Conservation (phyloP, 2,888 invertebrate genomes). For the Drosophila yooni region DNA sequence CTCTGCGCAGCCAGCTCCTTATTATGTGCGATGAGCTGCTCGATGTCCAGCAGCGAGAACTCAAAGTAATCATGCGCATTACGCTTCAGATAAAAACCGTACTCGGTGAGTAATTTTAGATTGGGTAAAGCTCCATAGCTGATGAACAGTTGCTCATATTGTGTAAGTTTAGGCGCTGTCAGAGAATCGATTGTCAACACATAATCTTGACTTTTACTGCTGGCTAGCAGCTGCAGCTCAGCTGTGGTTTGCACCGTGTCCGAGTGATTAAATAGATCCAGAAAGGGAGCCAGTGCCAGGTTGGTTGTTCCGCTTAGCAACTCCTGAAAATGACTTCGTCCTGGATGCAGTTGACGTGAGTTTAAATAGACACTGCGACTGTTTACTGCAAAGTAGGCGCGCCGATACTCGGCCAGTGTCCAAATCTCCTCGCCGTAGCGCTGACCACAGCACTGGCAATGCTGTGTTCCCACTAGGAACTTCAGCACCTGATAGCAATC, state of each 20-base stretch:
- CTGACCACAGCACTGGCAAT: constrained; percentile 85
- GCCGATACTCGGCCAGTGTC: constrained; percentile 87
- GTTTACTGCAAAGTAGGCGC: constrained; percentile 94
- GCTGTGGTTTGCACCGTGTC: constrained; percentile 87
- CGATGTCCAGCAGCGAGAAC: constrained; percentile 87
- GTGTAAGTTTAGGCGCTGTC: constrained; percentile 84
- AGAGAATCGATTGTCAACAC: constrained; percentile 64
- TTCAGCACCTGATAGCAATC: constrained; percentile 65
- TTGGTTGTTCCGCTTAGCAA: constrained; percentile 87
- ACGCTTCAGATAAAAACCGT: constrained; percentile 91
- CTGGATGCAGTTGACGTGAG: constrained; percentile 85
- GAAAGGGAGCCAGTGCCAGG: constrained; percentile 93
- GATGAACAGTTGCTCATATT: constrained; percentile 92
- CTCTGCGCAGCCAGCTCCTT: constrained; percentile 72
- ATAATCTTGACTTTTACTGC: constrained; percentile 49
- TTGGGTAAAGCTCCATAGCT: constrained; percentile 94
- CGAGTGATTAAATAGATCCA: constrained; percentile 96
- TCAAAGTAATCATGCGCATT: constrained; percentile 90
- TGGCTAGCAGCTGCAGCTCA: constrained; percentile 61
- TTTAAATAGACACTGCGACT: constrained; percentile 93
- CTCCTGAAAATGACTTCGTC: constrained; percentile 78
- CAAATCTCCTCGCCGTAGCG: constrained; percentile 85
- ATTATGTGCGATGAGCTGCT: constrained; percentile 83
- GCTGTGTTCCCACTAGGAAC: constrained; percentile 26
- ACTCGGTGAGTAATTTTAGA: constrained; percentile 92